Percentiles rank a stretch among this genome's conserved stretches.
Conservation (phyloP, 2,797 vertebrate species). For the Bradypodion pumilum region DNA sequence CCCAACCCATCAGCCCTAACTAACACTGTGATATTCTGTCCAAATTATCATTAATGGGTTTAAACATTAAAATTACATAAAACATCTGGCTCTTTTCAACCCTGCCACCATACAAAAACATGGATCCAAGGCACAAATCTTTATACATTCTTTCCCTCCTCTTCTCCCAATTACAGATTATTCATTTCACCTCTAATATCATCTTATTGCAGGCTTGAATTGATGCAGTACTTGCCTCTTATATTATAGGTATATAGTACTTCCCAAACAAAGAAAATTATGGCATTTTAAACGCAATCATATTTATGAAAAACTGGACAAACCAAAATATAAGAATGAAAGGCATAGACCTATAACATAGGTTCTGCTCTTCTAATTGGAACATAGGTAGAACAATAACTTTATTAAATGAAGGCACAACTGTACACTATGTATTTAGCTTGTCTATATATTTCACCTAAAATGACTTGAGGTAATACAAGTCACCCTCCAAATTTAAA, state of each 20-base stretch:
- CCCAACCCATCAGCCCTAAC: no score
- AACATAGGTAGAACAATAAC: not conserved
- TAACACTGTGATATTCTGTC: no score
- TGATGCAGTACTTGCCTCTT: not conserved
- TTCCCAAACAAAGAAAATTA: not conserved
- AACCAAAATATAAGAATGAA: not conserved
- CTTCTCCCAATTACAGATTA: not conserved
- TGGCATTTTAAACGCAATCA: not conserved
- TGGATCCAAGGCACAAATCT: not conserved
- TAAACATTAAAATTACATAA: not conserved
- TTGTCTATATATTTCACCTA: not conserved
- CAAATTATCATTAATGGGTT: no score
- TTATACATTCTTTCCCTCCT: not conserved
- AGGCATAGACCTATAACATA: not conserved
- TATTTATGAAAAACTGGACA: not conserved
- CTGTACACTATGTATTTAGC: not conserved
- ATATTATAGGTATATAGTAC: not conserved
- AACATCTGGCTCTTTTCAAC: not conserved
- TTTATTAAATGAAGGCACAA: not conserved
- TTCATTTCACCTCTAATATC: not conserved
- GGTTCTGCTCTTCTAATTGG: not conserved
- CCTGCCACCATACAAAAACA: not conserved
- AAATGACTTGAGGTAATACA: not conserved
- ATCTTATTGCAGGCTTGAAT: not conserved
- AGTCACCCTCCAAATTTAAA: no score